Evolutionary conservation across 1,140 invertebrate genomes (phyloP).

Genomic region (Babylonia areolata): DNA sequence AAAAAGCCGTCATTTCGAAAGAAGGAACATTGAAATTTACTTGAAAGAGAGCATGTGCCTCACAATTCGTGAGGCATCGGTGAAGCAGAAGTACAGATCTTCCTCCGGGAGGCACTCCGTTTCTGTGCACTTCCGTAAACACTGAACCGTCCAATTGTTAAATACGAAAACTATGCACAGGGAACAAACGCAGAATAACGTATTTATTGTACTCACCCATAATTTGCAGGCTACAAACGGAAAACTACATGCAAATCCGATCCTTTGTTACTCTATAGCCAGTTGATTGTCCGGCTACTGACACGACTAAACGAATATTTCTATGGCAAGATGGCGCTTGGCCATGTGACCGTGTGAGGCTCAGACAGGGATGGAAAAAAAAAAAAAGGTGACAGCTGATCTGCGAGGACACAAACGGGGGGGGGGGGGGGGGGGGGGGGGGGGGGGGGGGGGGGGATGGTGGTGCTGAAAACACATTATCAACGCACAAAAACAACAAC

Average conservation of each 20-base stretch:
- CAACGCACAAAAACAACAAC: no score
- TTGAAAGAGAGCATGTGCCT: no score
- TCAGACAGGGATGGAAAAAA: neutral
- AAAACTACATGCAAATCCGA: conserved; percentile 13
- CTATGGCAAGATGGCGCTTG: conserved; percentile 33
- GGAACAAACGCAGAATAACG: neutral
- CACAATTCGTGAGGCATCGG: no score
- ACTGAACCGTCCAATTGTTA: neutral
- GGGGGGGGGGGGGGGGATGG: no score
- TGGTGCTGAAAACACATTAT: no score
- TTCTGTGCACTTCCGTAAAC: conserved; percentile 19
- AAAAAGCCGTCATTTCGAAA: no score
- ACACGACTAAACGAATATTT: conserved; percentile 25
- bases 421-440: no score
- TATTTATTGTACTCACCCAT: conserved; percentile 20
- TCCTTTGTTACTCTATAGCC: neutral
- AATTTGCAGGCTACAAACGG: neutral
- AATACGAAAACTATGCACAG: neutral
- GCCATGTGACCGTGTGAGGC: conserved; percentile 29
- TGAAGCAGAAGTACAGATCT: no score
- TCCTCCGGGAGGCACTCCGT: neutral
- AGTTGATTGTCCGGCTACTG: neutral
- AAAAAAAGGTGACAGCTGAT: no score
- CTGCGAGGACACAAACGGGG: no score
- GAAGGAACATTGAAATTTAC: no score